phyloP scores from a whole-genome alignment of 2,797 vertebrate species.

The Gambelia wislizenii region DNA sequence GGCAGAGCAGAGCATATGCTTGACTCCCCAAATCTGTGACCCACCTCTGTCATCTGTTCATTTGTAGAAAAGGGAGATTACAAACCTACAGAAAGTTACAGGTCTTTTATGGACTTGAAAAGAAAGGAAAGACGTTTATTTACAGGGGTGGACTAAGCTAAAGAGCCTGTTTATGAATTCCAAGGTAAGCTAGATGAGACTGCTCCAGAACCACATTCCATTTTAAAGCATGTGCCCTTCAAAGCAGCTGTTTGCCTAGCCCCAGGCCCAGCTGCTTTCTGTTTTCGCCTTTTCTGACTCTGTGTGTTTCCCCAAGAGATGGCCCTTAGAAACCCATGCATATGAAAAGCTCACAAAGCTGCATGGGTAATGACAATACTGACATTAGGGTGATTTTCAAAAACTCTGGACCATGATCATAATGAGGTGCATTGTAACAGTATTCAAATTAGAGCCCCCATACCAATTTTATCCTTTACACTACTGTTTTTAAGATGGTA shows the following conservation, averaged over 20 bases:
- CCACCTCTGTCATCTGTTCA: too few relatives aligned
- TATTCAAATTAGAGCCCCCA: background rate
- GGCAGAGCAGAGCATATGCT: background rate
- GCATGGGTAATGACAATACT: background rate
- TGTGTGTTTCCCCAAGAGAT: background rate
- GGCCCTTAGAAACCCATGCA: too few relatives aligned
- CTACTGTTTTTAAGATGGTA: background rate
- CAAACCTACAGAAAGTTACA: background rate
- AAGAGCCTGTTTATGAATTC: background rate
- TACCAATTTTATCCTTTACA: background rate
- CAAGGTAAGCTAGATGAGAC: conserved; percentile 36
- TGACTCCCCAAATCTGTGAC: background rate
- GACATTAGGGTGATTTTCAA: background rate
- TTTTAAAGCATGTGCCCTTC: conserved; percentile 41
- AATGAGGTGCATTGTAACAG: background rate
- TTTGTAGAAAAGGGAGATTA: background rate
- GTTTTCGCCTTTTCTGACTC: background rate
- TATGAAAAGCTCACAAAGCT: too few relatives aligned
- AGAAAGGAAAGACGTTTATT: background rate
- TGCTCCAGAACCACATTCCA: conserved; percentile 63
- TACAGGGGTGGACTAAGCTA: background rate
- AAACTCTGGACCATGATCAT: background rate
- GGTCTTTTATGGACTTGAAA: conserved; percentile 13
- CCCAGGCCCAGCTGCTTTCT: background rate
- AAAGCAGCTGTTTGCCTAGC: conserved; percentile 26